These are phyloP conservation scores for Sycophaga agraensis DNA, from an alignment of 1,140 invertebrate species.

Conservation along the genomic window DNA sequence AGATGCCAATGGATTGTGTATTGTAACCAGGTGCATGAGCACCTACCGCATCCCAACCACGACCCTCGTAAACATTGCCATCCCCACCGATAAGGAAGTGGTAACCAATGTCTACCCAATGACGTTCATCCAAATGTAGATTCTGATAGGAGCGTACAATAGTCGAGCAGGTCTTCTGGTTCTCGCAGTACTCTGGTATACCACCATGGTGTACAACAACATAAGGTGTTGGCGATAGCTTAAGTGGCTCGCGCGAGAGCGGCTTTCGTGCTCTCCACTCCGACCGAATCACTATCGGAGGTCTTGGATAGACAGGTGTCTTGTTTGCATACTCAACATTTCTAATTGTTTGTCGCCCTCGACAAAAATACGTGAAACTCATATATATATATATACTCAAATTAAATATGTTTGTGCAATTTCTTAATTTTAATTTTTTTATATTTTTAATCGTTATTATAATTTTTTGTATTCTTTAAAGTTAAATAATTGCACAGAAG, in stretches of 20 bases:
- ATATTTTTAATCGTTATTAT: too few relatives aligned
- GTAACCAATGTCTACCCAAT: conserved; percentile 72
- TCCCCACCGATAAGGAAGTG: conserved; percentile 69
- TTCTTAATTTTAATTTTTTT: too few relatives aligned
- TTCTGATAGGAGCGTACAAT: conserved; percentile 59
- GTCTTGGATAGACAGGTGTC: too few relatives aligned
- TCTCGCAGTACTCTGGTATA: conserved; percentile 40
- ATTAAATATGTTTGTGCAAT: too few relatives aligned
- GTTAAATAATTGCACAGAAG: too few relatives aligned
- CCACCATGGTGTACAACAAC: conserved; percentile 49
- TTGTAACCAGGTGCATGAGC: conserved; percentile 71
- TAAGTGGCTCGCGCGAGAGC: conserved; percentile 24
- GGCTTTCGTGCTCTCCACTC: conserved; percentile 68
- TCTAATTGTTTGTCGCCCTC: too few relatives aligned
- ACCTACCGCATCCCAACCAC: conserved; percentile 69
- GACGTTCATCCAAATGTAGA: conserved; percentile 60
- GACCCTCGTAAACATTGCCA: conserved; percentile 68
- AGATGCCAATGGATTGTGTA: conserved; percentile 66
- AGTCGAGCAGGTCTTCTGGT: conserved; percentile 41
- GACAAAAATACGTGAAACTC: too few relatives aligned
- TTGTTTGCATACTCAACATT: too few relatives aligned
- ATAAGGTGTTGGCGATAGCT: conserved; percentile 36
- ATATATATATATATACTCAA: too few relatives aligned
- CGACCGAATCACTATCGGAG: conserved; percentile 48
- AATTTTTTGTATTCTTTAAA: too few relatives aligned